Percentiles rank a stretch among this genome's conserved stretches.
phyloP scores from a whole-genome alignment of 2,797 vertebrate genomes.

The Chrysocyon brachyurus region DNA sequence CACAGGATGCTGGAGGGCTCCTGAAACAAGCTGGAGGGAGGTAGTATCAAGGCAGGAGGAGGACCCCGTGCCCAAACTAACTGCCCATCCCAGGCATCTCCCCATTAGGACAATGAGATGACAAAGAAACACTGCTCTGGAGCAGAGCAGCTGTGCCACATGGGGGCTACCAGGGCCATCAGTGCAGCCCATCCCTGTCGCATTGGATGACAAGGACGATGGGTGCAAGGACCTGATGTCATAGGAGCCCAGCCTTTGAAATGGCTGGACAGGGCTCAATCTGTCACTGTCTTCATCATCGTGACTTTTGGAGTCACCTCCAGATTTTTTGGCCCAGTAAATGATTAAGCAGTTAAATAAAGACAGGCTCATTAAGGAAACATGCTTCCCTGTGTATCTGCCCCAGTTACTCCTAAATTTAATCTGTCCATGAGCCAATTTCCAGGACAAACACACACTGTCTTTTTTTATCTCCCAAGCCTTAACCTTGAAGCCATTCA shows the following conservation, averaged over 20 bases:
- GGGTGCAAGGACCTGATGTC: not conserved
- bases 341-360: slow-evolving; percentile 78
- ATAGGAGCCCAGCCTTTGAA: not conserved
- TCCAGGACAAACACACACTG: slow-evolving; percentile 72
- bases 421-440: slow-evolving; percentile 77
- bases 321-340: slow-evolving; percentile 65
- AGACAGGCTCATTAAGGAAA: slow-evolving; percentile 75
- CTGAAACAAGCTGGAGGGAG: not conserved
- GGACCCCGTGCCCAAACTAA: not conserved
- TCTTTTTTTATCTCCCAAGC: slow-evolving; percentile 68
- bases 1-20: not conserved
- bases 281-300: not conserved
- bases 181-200: not conserved
- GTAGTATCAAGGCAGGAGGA: rapidly evolving
- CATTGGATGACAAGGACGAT: not conserved
- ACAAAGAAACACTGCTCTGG: not conserved
- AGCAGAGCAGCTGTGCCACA: not conserved
- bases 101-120: not conserved
- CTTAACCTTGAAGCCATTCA: slow-evolving; percentile 65
- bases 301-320: slow-evolving; percentile 65
- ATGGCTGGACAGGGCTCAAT: not conserved
- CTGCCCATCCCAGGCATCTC: not conserved
- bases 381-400: slow-evolving; percentile 71
- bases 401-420: slow-evolving; percentile 78
- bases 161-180: rapidly evolving